Evolutionary conservation across 1,140 invertebrate genomes (phyloP), one percentile per base, ranked within the genome.

Genomic region (Octopus bimaculoides): DNA sequence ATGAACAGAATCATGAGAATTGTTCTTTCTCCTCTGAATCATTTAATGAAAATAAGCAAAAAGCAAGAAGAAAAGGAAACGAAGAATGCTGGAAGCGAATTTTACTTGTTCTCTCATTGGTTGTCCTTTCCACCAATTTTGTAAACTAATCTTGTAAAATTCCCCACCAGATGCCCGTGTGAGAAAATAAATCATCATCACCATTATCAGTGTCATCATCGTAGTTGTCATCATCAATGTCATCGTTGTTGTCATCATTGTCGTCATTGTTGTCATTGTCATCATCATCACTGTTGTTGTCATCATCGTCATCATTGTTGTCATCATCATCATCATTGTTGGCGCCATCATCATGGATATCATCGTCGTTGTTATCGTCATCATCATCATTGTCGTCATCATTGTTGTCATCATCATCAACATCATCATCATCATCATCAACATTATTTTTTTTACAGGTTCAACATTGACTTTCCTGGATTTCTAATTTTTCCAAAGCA

Each of bases 391-490:
- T 20, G 0, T 77, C 54, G 5, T 77, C 54, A 4, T 10, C 54
- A 77, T 9, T 53, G n/a, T 77, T 53, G 52, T 55, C 54, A 9
- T 41, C 75, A 77, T 77, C 52, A 14, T 77, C 53, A 54, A n/a
- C n/a, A 54, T 55, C 14, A 52, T n/a, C 74, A 78, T 78, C 55
- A 61, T 78, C 54, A 17, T 14, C 56, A 78, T 78, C 78, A 54
- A 69, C 41, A 20, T 53, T 10, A n/a, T 78, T 69, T 9, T 78
- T 69, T 54, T 54, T 54, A 12, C 17, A 52, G 26, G 53, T n/a
- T 54, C 3, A 77, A 17, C 52, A 53, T 54, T 52, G 55, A 77
- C 26, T 54, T 54, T 12, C 0, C 41, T n/a, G 17, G 26, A 17
- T 78, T 17, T 26, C n/a, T 9, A 52, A 14, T 53, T 3, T 9